Evolutionary conservation across 2,888 invertebrate genomes (phyloP), one percentile per base, ranked within the genome.

Genomic region (Ceriagrion tenellum): DNA sequence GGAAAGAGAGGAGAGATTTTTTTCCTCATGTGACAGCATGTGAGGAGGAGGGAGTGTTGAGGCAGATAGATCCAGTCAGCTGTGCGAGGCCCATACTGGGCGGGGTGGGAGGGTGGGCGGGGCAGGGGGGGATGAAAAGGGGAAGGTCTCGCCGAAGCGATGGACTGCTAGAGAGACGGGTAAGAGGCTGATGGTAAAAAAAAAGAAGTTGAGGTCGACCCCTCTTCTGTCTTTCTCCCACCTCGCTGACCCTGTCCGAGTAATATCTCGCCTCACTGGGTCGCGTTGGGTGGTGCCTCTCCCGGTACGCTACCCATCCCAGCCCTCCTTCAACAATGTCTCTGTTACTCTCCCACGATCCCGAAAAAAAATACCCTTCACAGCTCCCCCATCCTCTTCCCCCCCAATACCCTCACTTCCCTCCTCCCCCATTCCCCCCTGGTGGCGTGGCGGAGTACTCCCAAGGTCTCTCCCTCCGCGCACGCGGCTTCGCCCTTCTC

Each of bases 201-300:
- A 47, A 47, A 59, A 20, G 10, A 63, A 30, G 90, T 91, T 47
- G 55, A 47, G 89, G n/a, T 89, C 89, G 20, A 55, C 23, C 55
- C 90, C 56, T 90, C 47, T 35, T 69, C 93, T 55, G 23, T 3
- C 8, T 47, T 47, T 16, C 12, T 2, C 59, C 23, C 63, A 69
- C 74, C 93, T 93, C 69, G 93, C 69, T 93, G 93, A 93, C 93
- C 93, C 93, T 93, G 93, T 93, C 93, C 93, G 93, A 93, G 93
- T 93, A 4, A 47, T 47, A 47, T 40, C 26, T 26, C 91, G 63
- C 93, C 93, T 55, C 55, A 90, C 55, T 30, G 55, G n/a, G 40
- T 13, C 16, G 69, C 47, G 69, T 26, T 63, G 63, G 69, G 35
- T 69, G 63, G 47, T 69, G 47, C 26, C 26, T n/a, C 63, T 47